Evolutionary conservation across 2,888 invertebrate genomes (phyloP).

Genomic region (Brachynemurus nebulosus): DNA sequence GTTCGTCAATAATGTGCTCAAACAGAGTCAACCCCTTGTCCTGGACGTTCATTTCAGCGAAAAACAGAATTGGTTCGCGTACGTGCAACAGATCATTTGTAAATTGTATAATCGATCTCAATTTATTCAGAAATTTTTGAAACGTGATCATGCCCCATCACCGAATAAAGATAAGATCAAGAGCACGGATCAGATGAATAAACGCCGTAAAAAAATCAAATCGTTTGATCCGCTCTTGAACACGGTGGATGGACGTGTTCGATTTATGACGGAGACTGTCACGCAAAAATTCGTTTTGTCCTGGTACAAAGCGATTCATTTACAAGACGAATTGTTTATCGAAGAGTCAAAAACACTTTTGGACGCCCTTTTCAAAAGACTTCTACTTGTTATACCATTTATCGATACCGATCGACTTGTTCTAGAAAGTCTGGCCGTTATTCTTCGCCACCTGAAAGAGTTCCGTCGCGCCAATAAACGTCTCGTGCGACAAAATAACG

Average conservation of each 20-base stretch:
- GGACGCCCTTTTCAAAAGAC: slow-evolving; percentile 29
- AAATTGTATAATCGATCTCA: not conserved
- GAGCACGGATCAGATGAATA: not conserved
- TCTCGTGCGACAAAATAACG: slow-evolving; percentile 34
- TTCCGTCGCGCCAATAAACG: slow-evolving; percentile 46
- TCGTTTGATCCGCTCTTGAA: slow-evolving; percentile 4
- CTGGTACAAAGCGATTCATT: slow-evolving; percentile 2
- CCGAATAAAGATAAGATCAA: not conserved
- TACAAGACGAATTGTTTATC: slow-evolving; percentile 33
- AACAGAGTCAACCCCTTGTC: slow-evolving; percentile 37
- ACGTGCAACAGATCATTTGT: not conserved
- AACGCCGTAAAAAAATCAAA: slow-evolving; percentile 2
- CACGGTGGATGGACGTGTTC: not conserved
- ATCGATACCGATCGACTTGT: slow-evolving; percentile 31
- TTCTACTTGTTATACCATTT: slow-evolving; percentile 28
- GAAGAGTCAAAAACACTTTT: slow-evolving; percentile 32
- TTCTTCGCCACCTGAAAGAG: slow-evolving; percentile 47
- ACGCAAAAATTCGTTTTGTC: not conserved
- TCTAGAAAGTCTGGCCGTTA: slow-evolving; percentile 35
- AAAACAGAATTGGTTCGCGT: slow-evolving; percentile 19
- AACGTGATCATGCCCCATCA: not conserved
- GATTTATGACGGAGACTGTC: not conserved
- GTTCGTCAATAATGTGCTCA: slow-evolving; percentile 38
- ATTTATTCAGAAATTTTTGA: not conserved
- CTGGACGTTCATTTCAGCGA: no score